A percentile compares a stretch with the other conserved stretches of the same genome.
Conservation (phyloP, 1,140 invertebrate species). For the Diploscapter pachys region DNA sequence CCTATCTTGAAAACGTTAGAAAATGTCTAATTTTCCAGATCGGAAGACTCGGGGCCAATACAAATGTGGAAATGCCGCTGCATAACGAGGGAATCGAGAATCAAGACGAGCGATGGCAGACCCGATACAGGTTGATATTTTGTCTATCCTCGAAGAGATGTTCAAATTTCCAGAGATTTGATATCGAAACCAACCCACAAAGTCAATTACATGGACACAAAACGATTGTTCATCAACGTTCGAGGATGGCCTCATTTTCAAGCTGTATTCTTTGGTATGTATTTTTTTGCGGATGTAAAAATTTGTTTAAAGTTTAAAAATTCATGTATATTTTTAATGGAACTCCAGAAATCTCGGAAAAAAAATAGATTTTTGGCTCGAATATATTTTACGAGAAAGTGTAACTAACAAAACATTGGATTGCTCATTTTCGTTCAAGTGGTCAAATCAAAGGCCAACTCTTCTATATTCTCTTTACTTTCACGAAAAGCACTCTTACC, state of each 20-base stretch:
- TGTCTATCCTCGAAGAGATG: neutral
- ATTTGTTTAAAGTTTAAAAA: no score
- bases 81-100: conserved; percentile 14
- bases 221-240: conserved; percentile 42
- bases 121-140: conserved; percentile 44
- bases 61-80: conserved; percentile 4
- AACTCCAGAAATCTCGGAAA: neutral
- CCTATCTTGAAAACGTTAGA: conserved; percentile 2
- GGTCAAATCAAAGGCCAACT: no score
- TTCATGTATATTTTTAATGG: conserved; percentile 21
- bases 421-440: no score
- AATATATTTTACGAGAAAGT: no score
- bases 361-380: no score
- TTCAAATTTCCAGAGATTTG: conserved; percentile 37
- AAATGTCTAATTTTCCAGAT: conserved; percentile 2
- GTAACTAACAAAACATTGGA: no score
- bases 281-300: neutral
- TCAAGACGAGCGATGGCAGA: conserved; percentile 50
- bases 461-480: no score
- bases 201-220: conserved; percentile 44
- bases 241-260: conserved; percentile 50
- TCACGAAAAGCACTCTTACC: no score
- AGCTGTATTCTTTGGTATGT: conserved; percentile 32
- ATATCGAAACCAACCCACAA: conserved; percentile 51
- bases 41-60: conserved; percentile 27